Evolutionary conservation across 2,797 vertebrate genomes (phyloP).

Genomic region (Dendrocincla fuliginosa): DNA sequence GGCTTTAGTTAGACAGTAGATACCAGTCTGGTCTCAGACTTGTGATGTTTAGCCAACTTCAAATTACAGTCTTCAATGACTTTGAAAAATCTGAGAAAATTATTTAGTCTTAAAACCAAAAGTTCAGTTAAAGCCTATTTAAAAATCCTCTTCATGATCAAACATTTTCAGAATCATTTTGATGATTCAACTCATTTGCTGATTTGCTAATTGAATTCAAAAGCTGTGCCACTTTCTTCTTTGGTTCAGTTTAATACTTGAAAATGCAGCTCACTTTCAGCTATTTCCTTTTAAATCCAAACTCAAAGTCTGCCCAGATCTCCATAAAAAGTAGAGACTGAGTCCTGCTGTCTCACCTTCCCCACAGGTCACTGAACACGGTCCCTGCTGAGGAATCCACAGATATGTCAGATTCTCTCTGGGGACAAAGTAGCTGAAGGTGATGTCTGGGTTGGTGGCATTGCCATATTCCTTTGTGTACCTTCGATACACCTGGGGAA

Average conservation of each 20-base stretch:
- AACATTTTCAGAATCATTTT: not conserved
- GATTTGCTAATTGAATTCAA: not conserved
- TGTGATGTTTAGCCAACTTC: slow-evolving; percentile 15
- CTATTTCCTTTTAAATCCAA: not conserved
- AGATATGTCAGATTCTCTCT: slow-evolving; percentile 41
- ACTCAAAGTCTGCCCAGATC: not conserved
- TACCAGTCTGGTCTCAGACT: not conserved
- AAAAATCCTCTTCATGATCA: not conserved
- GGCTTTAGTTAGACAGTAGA: slow-evolving; percentile 17
- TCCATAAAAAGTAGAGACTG: not conserved
- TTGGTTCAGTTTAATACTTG: not conserved
- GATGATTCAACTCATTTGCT: not conserved
- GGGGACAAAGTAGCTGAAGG: slow-evolving; percentile 84
- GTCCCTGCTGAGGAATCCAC: slow-evolving; percentile 78
- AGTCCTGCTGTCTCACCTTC: slow-evolving; percentile 78
- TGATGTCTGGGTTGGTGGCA: slow-evolving; percentile 87
- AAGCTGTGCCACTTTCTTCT: not conserved
- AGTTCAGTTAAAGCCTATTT: not conserved
- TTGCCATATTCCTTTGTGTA: slow-evolving; percentile 89
- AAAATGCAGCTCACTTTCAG: not conserved
- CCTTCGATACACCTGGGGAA: slow-evolving; percentile 86
- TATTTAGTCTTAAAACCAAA: not conserved
- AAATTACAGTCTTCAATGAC: not conserved
- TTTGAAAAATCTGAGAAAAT: not conserved
- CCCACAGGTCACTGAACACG: slow-evolving; percentile 91